A percentile compares a stretch with the other conserved stretches of the same genome.
These are phyloP conservation scores for Bicyclus anynana DNA, from an alignment of 1,140 invertebrate genomes.

Conservation along the genomic window DNA sequence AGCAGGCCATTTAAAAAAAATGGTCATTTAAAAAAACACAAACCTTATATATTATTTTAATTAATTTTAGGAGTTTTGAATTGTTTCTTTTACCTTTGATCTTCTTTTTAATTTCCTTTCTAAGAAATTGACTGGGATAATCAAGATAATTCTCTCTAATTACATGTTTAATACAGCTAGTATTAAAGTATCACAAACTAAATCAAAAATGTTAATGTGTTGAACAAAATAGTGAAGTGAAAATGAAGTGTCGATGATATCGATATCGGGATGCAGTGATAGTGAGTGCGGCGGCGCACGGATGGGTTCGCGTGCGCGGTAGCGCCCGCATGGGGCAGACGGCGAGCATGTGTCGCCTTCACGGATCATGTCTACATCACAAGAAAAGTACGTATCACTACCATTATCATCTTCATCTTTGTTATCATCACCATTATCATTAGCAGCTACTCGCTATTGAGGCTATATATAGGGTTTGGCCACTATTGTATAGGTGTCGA, in stretches of 20 bases:
- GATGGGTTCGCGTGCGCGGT: slow-evolving; percentile 81
- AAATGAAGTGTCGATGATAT: slow-evolving; percentile 35
- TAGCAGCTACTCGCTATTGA: too few species aligned
- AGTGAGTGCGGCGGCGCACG: slow-evolving; percentile 72
- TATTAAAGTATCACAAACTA: not conserved
- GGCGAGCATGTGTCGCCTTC: slow-evolving; percentile 81
- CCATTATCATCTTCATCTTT: too few species aligned
- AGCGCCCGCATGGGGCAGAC: slow-evolving; percentile 81
- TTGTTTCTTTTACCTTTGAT: too few species aligned
- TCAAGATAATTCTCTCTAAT: slow-evolving; percentile 3
- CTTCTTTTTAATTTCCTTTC: not conserved
- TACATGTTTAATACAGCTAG: slow-evolving; percentile 8
- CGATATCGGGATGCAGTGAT: slow-evolving; percentile 41
- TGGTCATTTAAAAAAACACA: too few species aligned
- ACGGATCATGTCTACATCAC: slow-evolving; percentile 80
- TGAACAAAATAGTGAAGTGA: slow-evolving; percentile 42
- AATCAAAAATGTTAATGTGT: slow-evolving; percentile 11
- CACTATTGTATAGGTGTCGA: too few species aligned
- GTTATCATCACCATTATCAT: too few species aligned
- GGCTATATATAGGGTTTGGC: too few species aligned
- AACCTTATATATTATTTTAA: too few species aligned
- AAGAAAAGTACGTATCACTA: slow-evolving; percentile 81
- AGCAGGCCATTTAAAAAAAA: too few species aligned
- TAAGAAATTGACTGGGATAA: slow-evolving; percentile 3
- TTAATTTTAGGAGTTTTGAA: too few species aligned